A percentile compares a stretch with the other conserved stretches of the same genome.
Evolutionary conservation across 2,888 invertebrate species (phyloP).

Genomic region (Xylota sylvarum): DNA sequence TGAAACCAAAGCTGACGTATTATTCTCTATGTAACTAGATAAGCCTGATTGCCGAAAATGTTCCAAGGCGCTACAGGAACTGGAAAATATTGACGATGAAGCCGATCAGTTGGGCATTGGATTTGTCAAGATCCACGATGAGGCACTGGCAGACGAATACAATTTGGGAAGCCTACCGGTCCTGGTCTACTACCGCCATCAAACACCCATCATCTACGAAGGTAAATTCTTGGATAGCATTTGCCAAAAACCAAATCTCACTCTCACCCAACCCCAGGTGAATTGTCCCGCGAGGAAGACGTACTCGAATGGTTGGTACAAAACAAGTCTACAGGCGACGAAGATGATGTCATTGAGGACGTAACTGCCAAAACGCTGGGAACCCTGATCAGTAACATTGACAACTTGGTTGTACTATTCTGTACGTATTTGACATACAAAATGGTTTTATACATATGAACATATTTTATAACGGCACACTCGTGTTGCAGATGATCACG

Average conservation of each 20-base stretch:
- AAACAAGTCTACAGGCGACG: conserved; percentile 96
- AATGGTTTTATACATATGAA: background rate
- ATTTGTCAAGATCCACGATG: conserved; percentile 97
- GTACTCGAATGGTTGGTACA: conserved; percentile 97
- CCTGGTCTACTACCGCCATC: conserved; percentile 96
- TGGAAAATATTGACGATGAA: conserved; percentile 97
- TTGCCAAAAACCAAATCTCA: conserved; percentile 62
- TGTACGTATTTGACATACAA: conserved; percentile 88
- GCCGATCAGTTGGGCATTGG: conserved; percentile 97
- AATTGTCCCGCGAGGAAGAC: conserved; percentile 95
- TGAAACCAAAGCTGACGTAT: conserved; percentile 61
- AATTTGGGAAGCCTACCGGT: conserved; percentile 95
- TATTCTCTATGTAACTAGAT: conserved; percentile 86
- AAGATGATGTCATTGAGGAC: conserved; percentile 97
- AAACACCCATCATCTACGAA: conserved; percentile 97
- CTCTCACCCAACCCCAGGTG: conserved; percentile 86
- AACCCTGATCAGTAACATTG: conserved; percentile 94
- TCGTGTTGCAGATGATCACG: conserved; percentile 91
- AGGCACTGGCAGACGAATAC: conserved; percentile 95
- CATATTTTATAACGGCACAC: conserved; percentile 29
- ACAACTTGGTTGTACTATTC: conserved; percentile 96
- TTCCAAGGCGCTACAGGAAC: conserved; percentile 94
- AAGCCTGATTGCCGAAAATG: conserved; percentile 97
- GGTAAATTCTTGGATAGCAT: conserved; percentile 86
- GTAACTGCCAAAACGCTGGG: conserved; percentile 95